Conservation (phyloP, 2,797 vertebrate species). For the Ceyx erithaca region DNA sequence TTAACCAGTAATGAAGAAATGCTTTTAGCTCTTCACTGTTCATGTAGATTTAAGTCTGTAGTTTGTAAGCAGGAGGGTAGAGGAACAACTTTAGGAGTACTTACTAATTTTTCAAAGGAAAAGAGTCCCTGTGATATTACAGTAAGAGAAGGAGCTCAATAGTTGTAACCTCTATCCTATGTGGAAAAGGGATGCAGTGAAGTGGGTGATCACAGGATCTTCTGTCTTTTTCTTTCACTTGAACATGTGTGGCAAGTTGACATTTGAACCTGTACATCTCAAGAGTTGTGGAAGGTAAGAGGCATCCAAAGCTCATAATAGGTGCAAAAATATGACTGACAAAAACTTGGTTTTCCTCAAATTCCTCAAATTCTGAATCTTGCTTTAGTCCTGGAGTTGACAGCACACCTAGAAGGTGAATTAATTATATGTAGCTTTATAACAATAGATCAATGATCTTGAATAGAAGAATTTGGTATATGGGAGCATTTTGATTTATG, state of each 20-base stretch:
- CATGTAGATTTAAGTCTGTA: background rate
- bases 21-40: background rate
- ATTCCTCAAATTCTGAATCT: background rate
- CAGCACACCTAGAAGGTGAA: background rate
- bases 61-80: background rate
- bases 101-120: background rate
- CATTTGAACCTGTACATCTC: background rate
- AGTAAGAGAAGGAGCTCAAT: background rate
- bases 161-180: background rate
- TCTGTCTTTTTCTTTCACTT: background rate
- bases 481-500: background rate
- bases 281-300: background rate
- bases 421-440: background rate
- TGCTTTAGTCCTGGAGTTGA: background rate
- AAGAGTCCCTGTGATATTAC: background rate
- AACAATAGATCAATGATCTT: background rate
- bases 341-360: background rate
- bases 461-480: background rate
- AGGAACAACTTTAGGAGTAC: background rate
- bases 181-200: background rate
- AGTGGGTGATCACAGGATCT: background rate
- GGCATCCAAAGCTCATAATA: background rate
- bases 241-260: background rate
- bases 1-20: background rate
- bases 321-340: background rate